Evolutionary conservation across 2,888 invertebrate species (phyloP).

Genomic region (Escarpia spicata): DNA sequence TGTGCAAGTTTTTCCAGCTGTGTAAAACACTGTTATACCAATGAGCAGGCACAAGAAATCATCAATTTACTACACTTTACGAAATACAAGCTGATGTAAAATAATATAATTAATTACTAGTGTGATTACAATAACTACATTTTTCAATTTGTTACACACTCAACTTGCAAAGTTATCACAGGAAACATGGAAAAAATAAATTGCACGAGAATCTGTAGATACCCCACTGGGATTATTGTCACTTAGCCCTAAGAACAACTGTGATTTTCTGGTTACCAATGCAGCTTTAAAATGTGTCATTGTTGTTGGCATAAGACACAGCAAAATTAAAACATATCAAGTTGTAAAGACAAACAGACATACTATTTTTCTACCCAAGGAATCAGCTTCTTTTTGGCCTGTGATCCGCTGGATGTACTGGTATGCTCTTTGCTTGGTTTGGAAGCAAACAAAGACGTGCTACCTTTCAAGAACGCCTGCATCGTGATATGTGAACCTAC

Average conservation of each 20-base stretch:
- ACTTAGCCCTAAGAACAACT: too few relatives aligned
- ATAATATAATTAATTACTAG: not conserved
- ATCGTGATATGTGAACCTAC: slow-evolving; percentile 42
- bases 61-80: not conserved
- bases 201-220: too few relatives aligned
- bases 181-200: too few relatives aligned
- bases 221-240: too few relatives aligned
- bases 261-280: not conserved
- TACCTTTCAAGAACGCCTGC: slow-evolving; percentile 63
- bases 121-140: not conserved
- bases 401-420: slow-evolving; percentile 30
- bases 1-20: too few relatives aligned
- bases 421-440: slow-evolving; percentile 45
- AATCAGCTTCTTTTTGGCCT: slow-evolving; percentile 41
- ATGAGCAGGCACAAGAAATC: not conserved
- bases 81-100: not conserved
- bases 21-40: not conserved
- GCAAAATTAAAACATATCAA: slow-evolving; percentile 17
- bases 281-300: not conserved
- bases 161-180: too few relatives aligned
- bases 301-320: not conserved
- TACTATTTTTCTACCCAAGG: slow-evolving; percentile 70
- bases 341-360: slow-evolving; percentile 39
- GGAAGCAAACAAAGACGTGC: slow-evolving; percentile 43
- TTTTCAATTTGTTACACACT: not conserved